Evolutionary conservation across 2,113 vertebrate genomes (phyloP), one percentile per base, ranked within the genome.

Genomic region (Tetraodon nigroviridis): DNA sequence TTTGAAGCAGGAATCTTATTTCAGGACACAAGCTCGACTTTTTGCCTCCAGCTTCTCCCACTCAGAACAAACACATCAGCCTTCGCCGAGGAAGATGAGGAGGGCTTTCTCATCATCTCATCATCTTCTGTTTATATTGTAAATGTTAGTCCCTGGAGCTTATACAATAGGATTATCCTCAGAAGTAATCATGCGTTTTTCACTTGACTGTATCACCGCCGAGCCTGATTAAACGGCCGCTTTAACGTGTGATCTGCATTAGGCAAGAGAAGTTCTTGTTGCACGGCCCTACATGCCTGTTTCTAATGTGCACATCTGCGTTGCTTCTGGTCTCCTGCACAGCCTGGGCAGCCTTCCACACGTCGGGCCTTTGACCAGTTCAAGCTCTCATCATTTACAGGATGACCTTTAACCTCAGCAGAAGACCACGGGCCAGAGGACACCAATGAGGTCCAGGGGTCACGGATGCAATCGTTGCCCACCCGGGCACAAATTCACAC

Each of bases 161-260:
- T 44, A 64, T 56, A 71, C 60, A 73, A 64, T 56, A 16, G 56
- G 71, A 74, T 82, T 78, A 85, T 79, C 52, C 64, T 58, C 42
- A 16, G 48, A 69, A 67, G 58, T 69, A 73, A 83, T 81, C 69
- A 55, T 16, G 61, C 32, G 66, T 58, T 37, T 20, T 27, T 51
- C 54, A 46, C 59, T 55, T 29, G 45, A 62, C 51, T 42, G 17
- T 58, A 52, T 78, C 51, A 5, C 65, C 65, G 60, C 51, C 41
- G 41, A 57, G 40, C 46, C 69, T 81, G 80, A 84, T 83, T 85
- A 81, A 80, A 81, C 52, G 53, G 21, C 16, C 2, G 68, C 67
- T 80, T 73, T 58, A 81, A 69, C 66, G 64, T 75, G 62, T 46
- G 67, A 83, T 81, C 63, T 58, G 55, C 69, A 47, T 58, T 10